Percentiles rank a stretch among this genome's conserved stretches.
Evolutionary conservation across 2,888 invertebrate species (phyloP).

Genomic region (Brachynemurus nebulosus): DNA sequence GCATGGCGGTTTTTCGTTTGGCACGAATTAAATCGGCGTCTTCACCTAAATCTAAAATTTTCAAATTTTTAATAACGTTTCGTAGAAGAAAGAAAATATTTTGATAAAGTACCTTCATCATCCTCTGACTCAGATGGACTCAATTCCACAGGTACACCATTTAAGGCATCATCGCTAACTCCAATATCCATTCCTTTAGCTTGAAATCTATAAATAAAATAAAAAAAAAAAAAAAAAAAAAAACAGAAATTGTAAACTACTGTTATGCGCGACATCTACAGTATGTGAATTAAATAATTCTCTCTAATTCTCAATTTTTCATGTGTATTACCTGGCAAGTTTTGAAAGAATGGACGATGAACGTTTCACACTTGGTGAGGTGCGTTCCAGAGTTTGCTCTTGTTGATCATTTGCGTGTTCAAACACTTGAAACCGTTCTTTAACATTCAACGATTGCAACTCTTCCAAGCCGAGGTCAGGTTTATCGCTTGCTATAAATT

Average conservation of each 20-base stretch:
- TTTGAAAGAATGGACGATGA: constrained; percentile 67
- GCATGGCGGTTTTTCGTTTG: constrained; percentile 34
- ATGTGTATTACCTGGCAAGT: constrained; percentile 66
- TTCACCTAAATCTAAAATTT: constrained; percentile 35
- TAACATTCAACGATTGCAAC: constrained; percentile 65
- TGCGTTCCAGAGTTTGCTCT: constrained; percentile 31
- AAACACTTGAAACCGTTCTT: constrained; percentile 74
- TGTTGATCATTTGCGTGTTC: constrained; percentile 42
- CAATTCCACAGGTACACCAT: constrained; percentile 57
- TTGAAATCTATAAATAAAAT: constrained; percentile 56
- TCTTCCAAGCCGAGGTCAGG: constrained; percentile 75
- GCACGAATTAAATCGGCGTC: constrained; percentile 47
- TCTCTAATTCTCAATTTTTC: too few species aligned
- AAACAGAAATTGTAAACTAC: too few species aligned
- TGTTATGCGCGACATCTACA: too few species aligned
- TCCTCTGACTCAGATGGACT: constrained; percentile 55
- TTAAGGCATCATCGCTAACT: constrained; percentile 59
- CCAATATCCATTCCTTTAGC: constrained; percentile 72
- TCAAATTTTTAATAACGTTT: too few species aligned
- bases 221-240: too few species aligned
- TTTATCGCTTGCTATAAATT: constrained; percentile 62
- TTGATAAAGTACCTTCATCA: constrained; percentile 30
- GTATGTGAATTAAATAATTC: too few species aligned
- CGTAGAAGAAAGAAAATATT: too few species aligned
- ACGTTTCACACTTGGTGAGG: constrained; percentile 42